Percentiles rank a stretch among this genome's conserved stretches.
Evolutionary conservation across 1,140 invertebrate genomes (phyloP).

Genomic region (Nymphalis io): DNA sequence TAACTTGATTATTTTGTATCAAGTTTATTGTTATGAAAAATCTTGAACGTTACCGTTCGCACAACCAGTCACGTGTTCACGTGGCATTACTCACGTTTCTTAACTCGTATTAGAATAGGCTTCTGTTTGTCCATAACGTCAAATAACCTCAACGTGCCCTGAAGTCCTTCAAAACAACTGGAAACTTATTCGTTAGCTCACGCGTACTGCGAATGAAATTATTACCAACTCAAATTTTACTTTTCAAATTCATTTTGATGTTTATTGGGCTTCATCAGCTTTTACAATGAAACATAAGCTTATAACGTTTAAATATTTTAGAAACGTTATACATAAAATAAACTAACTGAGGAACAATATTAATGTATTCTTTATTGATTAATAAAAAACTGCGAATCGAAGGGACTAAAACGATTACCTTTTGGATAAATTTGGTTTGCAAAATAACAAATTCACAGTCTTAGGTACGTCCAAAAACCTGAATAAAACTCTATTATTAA

Average conservation of each 20-base stretch:
- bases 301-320: conserved; percentile 13
- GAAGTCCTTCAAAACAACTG: conserved; percentile 63
- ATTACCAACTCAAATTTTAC: conserved; percentile 46
- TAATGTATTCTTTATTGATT: too few relatives aligned
- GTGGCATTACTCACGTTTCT: conserved; percentile 63
- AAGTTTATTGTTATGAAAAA: conserved; percentile 5
- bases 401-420: too few relatives aligned
- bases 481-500: too few relatives aligned
- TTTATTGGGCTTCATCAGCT: conserved; percentile 29
- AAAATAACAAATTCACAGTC: too few relatives aligned
- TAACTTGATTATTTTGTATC: neutral
- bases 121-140: conserved; percentile 66
- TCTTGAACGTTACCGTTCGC: conserved; percentile 8
- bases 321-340: neutral
- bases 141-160: conserved; percentile 60
- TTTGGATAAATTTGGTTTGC: too few relatives aligned
- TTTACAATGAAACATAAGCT: conserved; percentile 30
- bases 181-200: conserved; percentile 63
- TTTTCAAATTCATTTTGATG: conserved; percentile 34
- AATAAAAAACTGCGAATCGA: too few relatives aligned
- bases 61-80: conserved; percentile 58
- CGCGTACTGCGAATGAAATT: conserved; percentile 57
- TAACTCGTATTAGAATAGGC: conserved; percentile 42
- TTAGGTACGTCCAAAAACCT: too few relatives aligned
- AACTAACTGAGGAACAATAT: too few relatives aligned